phyloP scores from a whole-genome alignment of 37 sponge, comb jelly and placozoan species.

The Hormiphora californensis region DNA sequence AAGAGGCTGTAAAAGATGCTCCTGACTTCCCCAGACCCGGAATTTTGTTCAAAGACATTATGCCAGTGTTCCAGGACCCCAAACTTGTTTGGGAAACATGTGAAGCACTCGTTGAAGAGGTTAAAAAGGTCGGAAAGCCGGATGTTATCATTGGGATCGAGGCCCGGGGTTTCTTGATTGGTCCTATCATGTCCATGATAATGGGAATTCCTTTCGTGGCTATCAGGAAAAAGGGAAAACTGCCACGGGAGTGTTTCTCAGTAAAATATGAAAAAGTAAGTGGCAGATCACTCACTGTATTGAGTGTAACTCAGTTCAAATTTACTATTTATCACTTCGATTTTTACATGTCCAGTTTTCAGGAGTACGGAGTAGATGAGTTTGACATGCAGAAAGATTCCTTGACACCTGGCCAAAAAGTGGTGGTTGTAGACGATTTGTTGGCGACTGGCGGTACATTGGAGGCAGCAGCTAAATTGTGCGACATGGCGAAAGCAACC shows the following conservation, averaged over 20 bases:
- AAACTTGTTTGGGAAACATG: constrained; percentile 2
- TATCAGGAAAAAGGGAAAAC: constrained; percentile 35
- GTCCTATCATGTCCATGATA: constrained; percentile 8
- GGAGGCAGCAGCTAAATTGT: constrained; percentile 22
- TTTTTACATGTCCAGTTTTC: background rate
- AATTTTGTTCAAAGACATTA: constrained; percentile 41
- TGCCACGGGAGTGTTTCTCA: constrained; percentile 16
- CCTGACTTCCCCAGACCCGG: constrained; percentile 29
- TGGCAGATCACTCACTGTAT: background rate
- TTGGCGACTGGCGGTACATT: constrained; percentile 23
- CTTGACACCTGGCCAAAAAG: background rate
- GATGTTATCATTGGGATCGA: constrained; percentile 47
- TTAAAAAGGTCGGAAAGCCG: background rate
- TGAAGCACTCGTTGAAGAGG: background rate
- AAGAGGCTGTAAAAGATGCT: background rate
- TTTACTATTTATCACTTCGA: background rate
- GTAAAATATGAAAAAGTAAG: constrained; percentile 40
- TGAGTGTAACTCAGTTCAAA: background rate
- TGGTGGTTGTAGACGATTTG: constrained; percentile 16
- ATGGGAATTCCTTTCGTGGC: background rate
- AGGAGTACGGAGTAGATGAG: constrained; percentile 54
- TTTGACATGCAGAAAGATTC: constrained; percentile 38
- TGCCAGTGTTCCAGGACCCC: background rate
- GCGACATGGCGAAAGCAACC: background rate
- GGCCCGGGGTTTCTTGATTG: constrained; percentile 39